Base-by-base conservation (phyloP, 2,113 vertebrate species). In the Nesogale talazaci region DNA sequence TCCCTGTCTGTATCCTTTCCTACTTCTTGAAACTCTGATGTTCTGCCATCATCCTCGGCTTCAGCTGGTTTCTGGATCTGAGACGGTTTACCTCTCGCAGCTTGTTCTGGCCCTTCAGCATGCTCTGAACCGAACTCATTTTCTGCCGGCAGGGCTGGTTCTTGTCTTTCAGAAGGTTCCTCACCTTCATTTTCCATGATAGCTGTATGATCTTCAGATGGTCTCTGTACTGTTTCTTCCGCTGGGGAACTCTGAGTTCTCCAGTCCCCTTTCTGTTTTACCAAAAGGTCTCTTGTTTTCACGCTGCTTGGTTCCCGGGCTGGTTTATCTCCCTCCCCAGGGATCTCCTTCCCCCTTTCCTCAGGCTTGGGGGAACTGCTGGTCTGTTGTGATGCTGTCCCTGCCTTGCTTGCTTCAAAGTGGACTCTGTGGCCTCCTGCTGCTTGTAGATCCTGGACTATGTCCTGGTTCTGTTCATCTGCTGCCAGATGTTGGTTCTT, bases 391-490 rank as follows among this genome's bases (percentile, higher is more conserved):
- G 80, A 76, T 67, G 5, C 65, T 85, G n/a, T 52, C 8, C 3
- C 56, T 89, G 34, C 11, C 70, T 84, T 86, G 27, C 59, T 88
- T 90, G 34, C 90, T 40, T 95, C 82, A 78, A 57, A n/a, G 19
- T 82, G 92, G 46, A 25, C 31, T 46, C 40, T 42, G 7, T 59
- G 52, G 9, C 76, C 67, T 93, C 74, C 76, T 74, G 12, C 52
- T 67, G 79, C 40, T 76, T 42, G 15, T 27, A 34, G 1, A 42
- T 67, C 56, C 77, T 90, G 93, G 34, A 14, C 6, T 6, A 31
- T 75, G 88, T 93, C 36, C 52, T 88, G 86, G 88, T 93, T 29
- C 52, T 88, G 86, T 20, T 79, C 23, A 61, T 67, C 76, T 91
- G 40, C 79, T 90, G 80, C 38, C 31, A 83, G 36, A 27, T 79